These are phyloP conservation scores for Aurelia aurita complex sp. Pacific DNA, from an alignment of 30 jellyfish, hydroid and myxozoan genomes.

Conservation along the genomic window DNA sequence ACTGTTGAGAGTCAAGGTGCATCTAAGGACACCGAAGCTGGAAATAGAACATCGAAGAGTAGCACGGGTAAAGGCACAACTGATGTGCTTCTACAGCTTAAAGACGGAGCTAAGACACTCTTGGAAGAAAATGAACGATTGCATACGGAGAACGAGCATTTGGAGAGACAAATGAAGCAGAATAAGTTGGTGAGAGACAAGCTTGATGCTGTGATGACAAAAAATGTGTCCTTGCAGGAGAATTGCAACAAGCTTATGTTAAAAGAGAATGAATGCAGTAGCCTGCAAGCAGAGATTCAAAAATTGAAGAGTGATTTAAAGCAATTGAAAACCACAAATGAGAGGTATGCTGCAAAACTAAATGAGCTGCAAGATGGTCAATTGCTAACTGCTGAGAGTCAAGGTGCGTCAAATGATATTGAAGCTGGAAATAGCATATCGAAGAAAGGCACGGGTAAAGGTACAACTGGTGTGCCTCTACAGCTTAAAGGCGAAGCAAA, in stretches of 20 bases:
- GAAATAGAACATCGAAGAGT: not conserved
- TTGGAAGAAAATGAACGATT: conserved; percentile 14
- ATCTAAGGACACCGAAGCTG: not conserved
- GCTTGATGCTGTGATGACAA: too few species aligned
- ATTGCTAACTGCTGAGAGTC: not conserved
- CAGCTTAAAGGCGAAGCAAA: not conserved
- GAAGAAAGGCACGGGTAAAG: not conserved
- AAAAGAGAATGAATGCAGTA: not conserved
- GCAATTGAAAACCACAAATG: not conserved
- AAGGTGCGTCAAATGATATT: not conserved
- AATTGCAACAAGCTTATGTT: too few species aligned
- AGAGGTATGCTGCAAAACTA: not conserved
- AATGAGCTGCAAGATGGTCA: not conserved
- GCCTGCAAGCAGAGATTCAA: not conserved
- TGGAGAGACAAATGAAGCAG: not conserved
- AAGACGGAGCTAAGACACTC: not conserved
- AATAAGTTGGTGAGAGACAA: too few species aligned
- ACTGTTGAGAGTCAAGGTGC: not conserved
- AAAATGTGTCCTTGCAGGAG: too few species aligned
- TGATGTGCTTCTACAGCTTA: not conserved
- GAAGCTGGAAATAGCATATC: not conserved
- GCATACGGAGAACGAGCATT: not conserved
- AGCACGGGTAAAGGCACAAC: not conserved
- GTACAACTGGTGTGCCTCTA: not conserved
- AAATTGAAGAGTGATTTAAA: not conserved